Evolutionary conservation across 2,113 vertebrate genomes (phyloP).

Genomic region (Speoplatyrhinus poulsoni): DNA sequence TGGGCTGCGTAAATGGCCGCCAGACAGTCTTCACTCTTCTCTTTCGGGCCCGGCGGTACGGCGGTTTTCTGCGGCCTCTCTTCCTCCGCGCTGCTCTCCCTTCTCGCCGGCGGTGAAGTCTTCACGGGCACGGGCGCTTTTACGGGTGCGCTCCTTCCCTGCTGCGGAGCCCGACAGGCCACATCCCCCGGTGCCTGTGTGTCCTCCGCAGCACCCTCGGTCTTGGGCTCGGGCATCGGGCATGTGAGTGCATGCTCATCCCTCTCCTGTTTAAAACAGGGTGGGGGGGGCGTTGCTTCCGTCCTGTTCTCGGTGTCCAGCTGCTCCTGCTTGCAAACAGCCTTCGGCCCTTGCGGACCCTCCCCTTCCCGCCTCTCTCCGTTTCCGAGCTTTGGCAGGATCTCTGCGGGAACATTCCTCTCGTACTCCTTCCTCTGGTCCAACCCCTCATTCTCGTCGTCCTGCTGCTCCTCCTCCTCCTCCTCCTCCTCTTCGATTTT

Average conservation of each 20-base stretch:
- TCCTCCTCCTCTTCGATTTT: constrained; percentile 50
- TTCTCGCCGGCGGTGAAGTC: constrained; percentile 47
- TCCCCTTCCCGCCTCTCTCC: constrained; percentile 22
- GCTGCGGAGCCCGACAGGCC: constrained; percentile 33
- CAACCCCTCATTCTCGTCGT: neutral
- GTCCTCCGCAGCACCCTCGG: constrained; percentile 35
- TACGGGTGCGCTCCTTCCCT: constrained; percentile 18
- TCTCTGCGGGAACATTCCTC: constrained; percentile 19
- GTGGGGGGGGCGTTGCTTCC: constrained; percentile 28
- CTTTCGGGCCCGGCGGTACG: constrained; percentile 41
- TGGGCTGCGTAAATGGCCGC: constrained; percentile 29
- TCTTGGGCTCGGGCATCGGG: constrained; percentile 32
- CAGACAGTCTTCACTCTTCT: constrained; percentile 56
- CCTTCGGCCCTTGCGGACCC: constrained; percentile 24
- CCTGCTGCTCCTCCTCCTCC: constrained; percentile 5
- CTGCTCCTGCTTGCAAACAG: constrained; percentile 51
- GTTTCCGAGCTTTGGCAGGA: constrained; percentile 29
- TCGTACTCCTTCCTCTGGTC: constrained; percentile 14
- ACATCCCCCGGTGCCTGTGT: neutral
- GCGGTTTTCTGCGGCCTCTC: constrained; percentile 49
- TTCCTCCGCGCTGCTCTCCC: constrained; percentile 53
- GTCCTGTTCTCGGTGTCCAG: constrained; percentile 18
- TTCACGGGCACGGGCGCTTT: constrained; percentile 32
- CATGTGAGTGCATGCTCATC: constrained; percentile 33
- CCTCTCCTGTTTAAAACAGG: constrained; percentile 42